Conservation (phyloP, 2,888 invertebrate genomes). For the Nudaria mundana region DNA sequence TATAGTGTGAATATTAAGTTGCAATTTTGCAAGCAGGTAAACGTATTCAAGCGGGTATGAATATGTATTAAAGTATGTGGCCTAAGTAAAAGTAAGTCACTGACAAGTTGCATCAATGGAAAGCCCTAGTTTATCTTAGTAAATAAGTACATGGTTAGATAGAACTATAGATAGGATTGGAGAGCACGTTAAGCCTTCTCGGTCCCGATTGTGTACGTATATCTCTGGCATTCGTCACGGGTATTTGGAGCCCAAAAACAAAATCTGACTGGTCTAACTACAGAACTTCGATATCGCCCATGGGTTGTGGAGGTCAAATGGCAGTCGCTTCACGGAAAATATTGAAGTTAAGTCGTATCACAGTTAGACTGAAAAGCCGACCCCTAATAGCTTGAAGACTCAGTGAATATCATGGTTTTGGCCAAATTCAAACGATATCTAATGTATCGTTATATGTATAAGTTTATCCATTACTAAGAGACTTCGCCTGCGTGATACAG, state of each 20-base stretch:
- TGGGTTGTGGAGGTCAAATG: no score
- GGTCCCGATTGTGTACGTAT: background rate
- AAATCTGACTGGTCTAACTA: no score
- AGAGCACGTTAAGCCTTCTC: background rate
- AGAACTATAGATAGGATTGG: background rate
- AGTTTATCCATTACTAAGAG: no score
- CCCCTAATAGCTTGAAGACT: no score
- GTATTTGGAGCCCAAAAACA: background rate
- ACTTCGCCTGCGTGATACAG: no score
- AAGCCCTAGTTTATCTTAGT: conserved; percentile 8
- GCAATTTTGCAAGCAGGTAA: conserved; percentile 2
- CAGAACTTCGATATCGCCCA: no score
- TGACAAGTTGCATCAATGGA: conserved; percentile 11
- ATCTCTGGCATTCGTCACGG: background rate
- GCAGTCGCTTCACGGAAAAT: no score
- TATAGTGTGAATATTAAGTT: background rate
- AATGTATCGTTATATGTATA: no score
- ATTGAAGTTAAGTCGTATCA: no score
- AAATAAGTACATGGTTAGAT: background rate
- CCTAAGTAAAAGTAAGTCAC: conserved; percentile 8
- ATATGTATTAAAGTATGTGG: conserved; percentile 2
- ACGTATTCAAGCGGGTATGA: conserved; percentile 1
- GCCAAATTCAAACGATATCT: no score
- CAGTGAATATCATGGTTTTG: background rate
- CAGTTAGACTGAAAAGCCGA: no score